Base-by-base conservation (phyloP, 2,797 vertebrate genomes). In the Falco cherrug region DNA sequence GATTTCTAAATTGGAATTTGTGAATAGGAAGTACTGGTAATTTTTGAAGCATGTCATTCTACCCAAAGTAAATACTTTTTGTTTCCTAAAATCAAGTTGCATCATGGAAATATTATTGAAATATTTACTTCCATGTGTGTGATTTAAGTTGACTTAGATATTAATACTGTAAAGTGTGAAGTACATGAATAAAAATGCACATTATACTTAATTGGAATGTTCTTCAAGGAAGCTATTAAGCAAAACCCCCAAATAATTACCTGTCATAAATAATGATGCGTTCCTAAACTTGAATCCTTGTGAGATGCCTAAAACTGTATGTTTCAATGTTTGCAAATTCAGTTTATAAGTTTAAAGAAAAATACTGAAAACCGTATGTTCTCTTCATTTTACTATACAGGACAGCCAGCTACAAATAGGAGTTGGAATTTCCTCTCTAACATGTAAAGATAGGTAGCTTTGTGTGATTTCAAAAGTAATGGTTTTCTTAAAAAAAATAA, bases 151-250 rank as follows among this genome's bases (percentile, higher is more conserved):
- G 56, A 82, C 48, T 69, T 84, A 63, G n/a, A 25, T 71, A 39
- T 68, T 88, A 79, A 47, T 79, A 69, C 24, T 73, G 35, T 65
- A 48, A 90, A 82, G 43, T 82, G 43, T 88, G 74, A 93, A 87
- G 37, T 78, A 88, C 59, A 26, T 73, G 48, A 88, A 85, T 94
- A 75, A 81, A 83, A 86, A 83, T 73, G 35, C 37, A 60, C 61
- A 45, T 92, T 83, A 37, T 64, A 75, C 50, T 71, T 88, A 90
- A 91, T 56, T 92, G 78, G 84, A 84, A 54, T 3, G 4, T 56
- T 41, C 47, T 92, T 93, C 67, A 89, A 91, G 82, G 69, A 94
- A 83, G n/a, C 80, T 90, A 54, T 86, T 93, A 91, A 75, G 67
- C 10, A 85, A 88, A 75, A 21, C 1, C 0, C 70, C 45, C 54